Percentiles rank a stretch among this genome's conserved stretches.
Evolutionary conservation across 1,140 invertebrate species (phyloP).

Genomic region (Drosophila chauvacae): DNA sequence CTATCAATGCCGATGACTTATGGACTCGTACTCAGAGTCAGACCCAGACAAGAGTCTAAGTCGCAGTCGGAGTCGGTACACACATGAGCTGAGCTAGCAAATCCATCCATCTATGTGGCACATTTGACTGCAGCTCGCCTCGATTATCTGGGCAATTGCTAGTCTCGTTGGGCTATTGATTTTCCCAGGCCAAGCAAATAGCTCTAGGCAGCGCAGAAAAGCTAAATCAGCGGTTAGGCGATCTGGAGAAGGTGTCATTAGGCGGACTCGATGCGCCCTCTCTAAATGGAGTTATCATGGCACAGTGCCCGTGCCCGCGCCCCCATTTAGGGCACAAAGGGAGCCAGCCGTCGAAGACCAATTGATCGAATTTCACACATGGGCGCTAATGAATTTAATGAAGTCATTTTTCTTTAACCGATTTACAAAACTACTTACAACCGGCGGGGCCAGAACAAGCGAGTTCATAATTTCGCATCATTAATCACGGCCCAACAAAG

Average conservation of each 20-base stretch:
- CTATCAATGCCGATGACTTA: constrained; percentile 83
- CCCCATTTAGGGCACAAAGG: constrained; percentile 23
- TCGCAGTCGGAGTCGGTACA: constrained; percentile 31
- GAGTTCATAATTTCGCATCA: constrained; percentile 84
- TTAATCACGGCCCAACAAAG: constrained; percentile 75
- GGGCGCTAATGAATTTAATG: constrained; percentile 84
- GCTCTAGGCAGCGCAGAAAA: constrained; percentile 45
- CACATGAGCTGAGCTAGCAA: constrained; percentile 30
- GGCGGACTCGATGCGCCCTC: constrained; percentile 18
- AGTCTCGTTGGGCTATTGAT: constrained; percentile 59
- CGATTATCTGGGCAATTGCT: constrained; percentile 57
- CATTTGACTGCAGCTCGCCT: constrained; percentile 58
- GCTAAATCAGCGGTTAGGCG: constrained; percentile 41
- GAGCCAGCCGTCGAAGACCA: constrained; percentile 41
- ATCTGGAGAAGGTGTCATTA: constrained; percentile 45
- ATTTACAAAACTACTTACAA: constrained; percentile 83
- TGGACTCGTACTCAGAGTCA: constrained; percentile 28
- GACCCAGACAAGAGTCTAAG: not conserved
- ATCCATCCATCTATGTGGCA: constrained; percentile 72
- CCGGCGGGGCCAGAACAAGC: constrained; percentile 67
- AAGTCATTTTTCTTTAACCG: constrained; percentile 84
- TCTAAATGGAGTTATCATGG: constrained; percentile 23
- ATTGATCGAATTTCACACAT: constrained; percentile 84
- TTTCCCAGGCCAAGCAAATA: constrained; percentile 72
- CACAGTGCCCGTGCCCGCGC: not conserved